Evolutionary conservation across 2,888 invertebrate species (phyloP), one percentile per base, ranked within the genome.

Genomic region (Bugula neritina): DNA sequence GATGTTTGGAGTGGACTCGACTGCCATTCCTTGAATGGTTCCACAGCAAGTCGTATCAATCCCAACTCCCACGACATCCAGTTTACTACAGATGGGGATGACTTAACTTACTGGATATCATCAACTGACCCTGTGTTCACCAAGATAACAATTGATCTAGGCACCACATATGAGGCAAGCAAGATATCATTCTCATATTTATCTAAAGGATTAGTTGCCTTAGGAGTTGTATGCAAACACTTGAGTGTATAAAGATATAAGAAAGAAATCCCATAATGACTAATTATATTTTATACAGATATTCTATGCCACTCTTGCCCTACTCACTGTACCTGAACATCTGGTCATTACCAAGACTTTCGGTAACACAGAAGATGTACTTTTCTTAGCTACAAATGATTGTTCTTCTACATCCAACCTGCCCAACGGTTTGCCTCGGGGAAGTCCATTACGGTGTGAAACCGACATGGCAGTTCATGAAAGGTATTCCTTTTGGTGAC

Each of bases 111-210:
- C n/a, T 63, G 63, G 63, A 3, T 63, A 5, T 27, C 63, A 29
- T 2, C 27, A 13, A 63, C 21, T 17, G 31, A 13, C 3, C 3
- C 5, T 17, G 27, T 13, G 2, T 31, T 25, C 5, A 2, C 27
- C 13, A 63, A 63, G n/a, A 2, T 63, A 31, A 63, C 63, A 63
- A 31, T 63, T 25, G 63, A 63, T 31, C 63, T 63, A 10, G 63
- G 63, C 1, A 31, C 63, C 27, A 17, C 27, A 13, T 63, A 63
- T 31, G 31, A 63, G 63, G 63, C 25, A n/a, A 57, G n/a, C n/a
- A n/a, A n/a, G n/a, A n/a, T n/a, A n/a, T n/a, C n/a, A n/a, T n/a
- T n/a, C n/a, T n/a, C n/a, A n/a, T n/a, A n/a, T n/a, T n/a, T n/a
- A n/a, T n/a, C n/a, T n/a, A n/a, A n/a, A n/a, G n/a, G n/a, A n/a